Base-by-base conservation (phyloP, 2,113 vertebrate genomes). In the Antennarius striatus region DNA sequence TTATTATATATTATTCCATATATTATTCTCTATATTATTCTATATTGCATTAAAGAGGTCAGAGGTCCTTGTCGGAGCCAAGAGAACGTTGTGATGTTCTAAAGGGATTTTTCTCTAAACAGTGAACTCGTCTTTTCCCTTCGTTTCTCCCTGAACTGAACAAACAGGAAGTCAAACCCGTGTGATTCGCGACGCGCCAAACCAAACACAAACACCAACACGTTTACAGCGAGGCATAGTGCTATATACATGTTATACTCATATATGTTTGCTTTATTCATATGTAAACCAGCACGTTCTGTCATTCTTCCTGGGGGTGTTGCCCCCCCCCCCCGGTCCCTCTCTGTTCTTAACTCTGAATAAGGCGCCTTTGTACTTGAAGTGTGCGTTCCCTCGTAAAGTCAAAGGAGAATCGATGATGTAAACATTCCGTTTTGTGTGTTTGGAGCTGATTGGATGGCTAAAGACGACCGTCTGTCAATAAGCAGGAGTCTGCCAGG, bases 261-360 rank as follows among this genome's bases (percentile, higher is more conserved):
- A 85, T 91, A 91, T 89, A 85, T 88, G 82, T 79, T 75, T 71
- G 79, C 64, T 81, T 88, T 89, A 91, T 85, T 82, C 67, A 88
- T 80, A 92, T 94, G 93, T 94, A 94, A 94, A 94, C 92, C 92
- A 90, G 90, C 90, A 91, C 90, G 88, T 92, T 91, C 89, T 92
- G 89, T 90, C 85, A 87, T 86, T 86, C 87, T 90, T 91, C 22
- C 22, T 22, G 22, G 22, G 22, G 22, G 22, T 22, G 2, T 72
- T 14, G 13, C 82, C 75, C 68, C 52, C 73, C n/a, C 46, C 63
- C 67, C 63, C 63, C 68, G 10, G 15, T 16, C 17, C 80, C 59
- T 75, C 17, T 28, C 63, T 74, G 60, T 61, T 42, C 70, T 55
- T 56, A 89, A 87, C 82, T 86, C 88, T 86, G 89, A 89, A 90